These are phyloP conservation scores for Esox masquinongy DNA, from an alignment of 2,797 vertebrate genomes.

Conservation along the genomic window DNA sequence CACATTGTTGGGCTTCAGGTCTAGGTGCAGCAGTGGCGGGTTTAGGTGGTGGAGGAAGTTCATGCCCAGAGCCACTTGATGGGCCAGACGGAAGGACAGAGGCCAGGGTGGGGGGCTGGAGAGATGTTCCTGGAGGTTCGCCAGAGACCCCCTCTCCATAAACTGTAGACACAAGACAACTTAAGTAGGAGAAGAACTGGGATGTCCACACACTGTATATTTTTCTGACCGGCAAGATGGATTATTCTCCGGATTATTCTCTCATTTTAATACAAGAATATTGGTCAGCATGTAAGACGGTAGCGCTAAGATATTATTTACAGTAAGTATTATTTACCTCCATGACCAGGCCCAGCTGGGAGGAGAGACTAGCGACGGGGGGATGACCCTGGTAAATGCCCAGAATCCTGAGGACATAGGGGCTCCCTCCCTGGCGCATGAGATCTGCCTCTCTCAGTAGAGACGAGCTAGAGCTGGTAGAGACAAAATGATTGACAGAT, in stretches of 20 bases:
- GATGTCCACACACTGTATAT: background rate
- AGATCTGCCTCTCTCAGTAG: slow-evolving; percentile 63
- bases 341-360: slow-evolving; percentile 74
- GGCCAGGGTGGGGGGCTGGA: slow-evolving; percentile 55
- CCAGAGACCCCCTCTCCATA: slow-evolving; percentile 74
- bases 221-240: background rate
- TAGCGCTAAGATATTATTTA: background rate
- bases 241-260: no score
- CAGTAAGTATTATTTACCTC: slow-evolving; percentile 43
- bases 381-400: slow-evolving; percentile 61
- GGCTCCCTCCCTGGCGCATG: slow-evolving; percentile 66
- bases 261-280: no score
- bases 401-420: slow-evolving; percentile 62
- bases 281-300: background rate
- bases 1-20: slow-evolving; percentile 80
- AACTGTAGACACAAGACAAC: slow-evolving; percentile 22
- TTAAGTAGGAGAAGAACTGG: background rate
- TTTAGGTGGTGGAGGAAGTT: slow-evolving; percentile 74
- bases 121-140: slow-evolving; percentile 51
- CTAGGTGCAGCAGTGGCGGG: slow-evolving; percentile 73
- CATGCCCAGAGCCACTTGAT: slow-evolving; percentile 75
- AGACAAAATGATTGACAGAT: no score
- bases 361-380: background rate
- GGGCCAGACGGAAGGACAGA: slow-evolving; percentile 62
- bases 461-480: slow-evolving; percentile 20